phyloP scores from a whole-genome alignment of 2,113 vertebrate genomes.

The Periophthalmodon schlosseri region DNA sequence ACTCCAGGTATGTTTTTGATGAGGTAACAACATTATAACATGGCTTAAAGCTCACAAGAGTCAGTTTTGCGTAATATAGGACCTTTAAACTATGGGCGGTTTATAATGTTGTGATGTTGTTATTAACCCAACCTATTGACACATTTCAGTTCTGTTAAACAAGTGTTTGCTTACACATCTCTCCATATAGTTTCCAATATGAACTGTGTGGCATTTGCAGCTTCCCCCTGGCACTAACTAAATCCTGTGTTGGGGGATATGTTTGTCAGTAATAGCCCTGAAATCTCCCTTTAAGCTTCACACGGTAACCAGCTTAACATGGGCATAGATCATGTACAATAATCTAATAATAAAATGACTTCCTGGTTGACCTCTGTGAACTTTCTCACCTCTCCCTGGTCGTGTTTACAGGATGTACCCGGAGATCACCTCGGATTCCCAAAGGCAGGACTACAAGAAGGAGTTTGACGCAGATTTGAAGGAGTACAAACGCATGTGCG shows the following conservation, averaged over 20 bases:
- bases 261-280: not conserved
- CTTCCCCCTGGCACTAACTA: not conserved
- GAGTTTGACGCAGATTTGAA: constrained; percentile 83
- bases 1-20: too few species aligned
- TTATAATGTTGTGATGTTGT: too few species aligned
- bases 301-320: constrained; percentile 1
- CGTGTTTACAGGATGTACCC: constrained; percentile 78
- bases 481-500: constrained; percentile 83
- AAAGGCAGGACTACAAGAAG: constrained; percentile 82
- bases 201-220: too few species aligned
- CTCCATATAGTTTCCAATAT: too few species aligned
- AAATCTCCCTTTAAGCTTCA: not conserved
- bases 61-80: too few species aligned
- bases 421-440: constrained; percentile 71
- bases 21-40: too few species aligned
- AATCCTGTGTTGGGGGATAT: not conserved
- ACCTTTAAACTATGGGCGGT: too few species aligned
- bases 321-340: not conserved
- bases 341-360: not conserved
- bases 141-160: too few species aligned
- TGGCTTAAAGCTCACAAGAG: too few species aligned
- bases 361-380: constrained; percentile 19
- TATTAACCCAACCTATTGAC: too few species aligned
- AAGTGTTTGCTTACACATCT: too few species aligned
- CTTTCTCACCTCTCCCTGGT: not conserved